Evolutionary conservation across 2,797 vertebrate species (phyloP).

Genomic region (Australoheros facetus): DNA sequence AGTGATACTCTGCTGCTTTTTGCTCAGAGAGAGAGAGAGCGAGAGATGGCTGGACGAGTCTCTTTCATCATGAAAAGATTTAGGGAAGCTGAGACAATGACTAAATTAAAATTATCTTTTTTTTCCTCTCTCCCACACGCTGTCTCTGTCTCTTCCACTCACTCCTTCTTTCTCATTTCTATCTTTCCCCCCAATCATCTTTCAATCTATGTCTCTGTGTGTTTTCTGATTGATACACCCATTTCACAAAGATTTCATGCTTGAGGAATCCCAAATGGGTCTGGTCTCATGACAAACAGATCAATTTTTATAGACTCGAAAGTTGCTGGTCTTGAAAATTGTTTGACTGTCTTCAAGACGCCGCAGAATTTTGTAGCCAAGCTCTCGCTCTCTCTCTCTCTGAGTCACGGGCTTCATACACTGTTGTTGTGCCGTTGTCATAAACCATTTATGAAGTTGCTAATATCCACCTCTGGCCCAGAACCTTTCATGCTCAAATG

Average conservation of each 20-base stretch:
- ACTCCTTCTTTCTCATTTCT: constrained; percentile 43
- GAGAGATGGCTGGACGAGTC: constrained; percentile 1
- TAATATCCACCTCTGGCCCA: constrained; percentile 28
- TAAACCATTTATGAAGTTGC: constrained; percentile 43
- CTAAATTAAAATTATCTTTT: constrained; percentile 74
- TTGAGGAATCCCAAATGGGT: constrained; percentile 80
- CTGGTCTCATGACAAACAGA: constrained; percentile 84
- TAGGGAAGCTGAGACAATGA: constrained; percentile 70
- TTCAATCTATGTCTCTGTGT: constrained; percentile 72
- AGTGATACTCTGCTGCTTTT: constrained; percentile 8
- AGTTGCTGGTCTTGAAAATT: constrained; percentile 86
- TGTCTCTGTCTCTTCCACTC: constrained; percentile 27
- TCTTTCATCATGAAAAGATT: constrained; percentile 52
- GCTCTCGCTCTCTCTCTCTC: neutral
- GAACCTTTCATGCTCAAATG: constrained; percentile 27
- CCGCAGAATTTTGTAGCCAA: constrained; percentile 28
- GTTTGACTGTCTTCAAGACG: constrained; percentile 80
- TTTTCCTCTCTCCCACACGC: neutral
- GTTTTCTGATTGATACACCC: constrained; percentile 83
- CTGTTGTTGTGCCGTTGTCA: constrained; percentile 38
- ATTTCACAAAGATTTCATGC: constrained; percentile 84
- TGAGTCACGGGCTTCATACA: constrained; percentile 15
- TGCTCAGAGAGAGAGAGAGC: constrained; percentile 13
- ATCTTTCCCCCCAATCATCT: constrained; percentile 55
- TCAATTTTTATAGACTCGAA: constrained; percentile 86